Evolutionary conservation across 2,888 invertebrate species (phyloP), one percentile per base, ranked within the genome.

Genomic region (Oscheius myriophilus): DNA sequence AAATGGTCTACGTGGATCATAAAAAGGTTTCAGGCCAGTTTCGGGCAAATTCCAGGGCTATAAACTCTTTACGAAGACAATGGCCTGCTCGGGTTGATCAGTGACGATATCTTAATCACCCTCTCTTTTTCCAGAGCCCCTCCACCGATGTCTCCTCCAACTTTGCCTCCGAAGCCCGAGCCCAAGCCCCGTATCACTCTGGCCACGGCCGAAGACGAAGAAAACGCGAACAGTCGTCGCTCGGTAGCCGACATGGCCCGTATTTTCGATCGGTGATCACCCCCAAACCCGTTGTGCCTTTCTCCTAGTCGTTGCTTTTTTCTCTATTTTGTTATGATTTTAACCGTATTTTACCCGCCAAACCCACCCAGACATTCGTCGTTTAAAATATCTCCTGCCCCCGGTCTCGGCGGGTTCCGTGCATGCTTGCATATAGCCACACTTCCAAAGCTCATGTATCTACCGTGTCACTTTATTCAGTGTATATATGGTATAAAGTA

Each of bases 171-270:
- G 33, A 78, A 78, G 53, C 77, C 77, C 2, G 77, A 77, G 42
- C 77, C 77, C 0, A 67, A 59, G 18, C 45, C 61, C 61, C 41
- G 64, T 46, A 12, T 69, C 61, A 9, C 72, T 54, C 18, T 49
- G 43, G 69, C 75, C 1, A 67, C 71, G 0, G 61, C 67, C 9
- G 69, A 68, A 2, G 75, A 75, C 25, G 80, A 80, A 49, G 75
- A 78, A 43, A 80, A 80, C 63, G 78, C 80, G 23, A 80, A 78
- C 64, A 72, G 70, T 33, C 51, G 81, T 23, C 62, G 68, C 25
- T 76, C 76, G 39, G 81, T 81, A 7, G 81, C 81, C 11, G 81
- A 81, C 66, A 81, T 81, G 79, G 75, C 81, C 4, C 70, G 70
- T n/a, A 70, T 81, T 3, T 81, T 80, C 42, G 54, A 59, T 43